A percentile compares a stretch with the other conserved stretches of the same genome.
phyloP scores from a whole-genome alignment of 2,113 vertebrate species.

The Nycticryphes semicollaris region DNA sequence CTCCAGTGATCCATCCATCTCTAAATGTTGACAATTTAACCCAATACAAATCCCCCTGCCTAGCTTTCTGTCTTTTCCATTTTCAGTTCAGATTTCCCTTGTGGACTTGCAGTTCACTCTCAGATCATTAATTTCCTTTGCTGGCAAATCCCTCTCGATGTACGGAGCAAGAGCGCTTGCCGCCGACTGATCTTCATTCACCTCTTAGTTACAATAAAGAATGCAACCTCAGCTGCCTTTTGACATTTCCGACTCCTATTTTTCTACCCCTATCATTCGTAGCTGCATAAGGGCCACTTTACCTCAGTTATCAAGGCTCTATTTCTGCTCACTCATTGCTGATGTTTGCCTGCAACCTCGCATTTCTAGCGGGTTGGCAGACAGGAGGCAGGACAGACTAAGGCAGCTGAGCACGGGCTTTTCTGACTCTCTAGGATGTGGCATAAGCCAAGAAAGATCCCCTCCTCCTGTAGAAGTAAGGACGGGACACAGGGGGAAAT shows the following conservation, averaged over 20 bases:
- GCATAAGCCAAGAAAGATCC: conserved; percentile 38
- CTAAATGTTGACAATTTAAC: conserved; percentile 52
- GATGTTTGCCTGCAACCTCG: conserved; percentile 18
- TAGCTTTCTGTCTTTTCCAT: conserved; percentile 50
- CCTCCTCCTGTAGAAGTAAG: conserved; percentile 13
- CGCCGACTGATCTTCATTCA: conserved; percentile 29
- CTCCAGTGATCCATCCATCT: conserved; percentile 28
- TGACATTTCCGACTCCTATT: neutral
- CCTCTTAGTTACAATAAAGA: conserved; percentile 39
- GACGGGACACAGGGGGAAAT: rapidly evolving
- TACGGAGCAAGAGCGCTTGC: neutral
- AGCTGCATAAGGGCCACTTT: neutral
- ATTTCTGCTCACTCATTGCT: neutral
- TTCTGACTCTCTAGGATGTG: conserved; percentile 40
- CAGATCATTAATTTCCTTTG: conserved; percentile 57
- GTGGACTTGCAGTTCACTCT: conserved; percentile 12
- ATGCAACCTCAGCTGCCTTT: conserved; percentile 39
- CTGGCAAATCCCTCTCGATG: conserved; percentile 52
- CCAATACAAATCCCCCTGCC: neutral
- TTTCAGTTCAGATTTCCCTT: conserved; percentile 39
- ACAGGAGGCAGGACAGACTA: neutral
- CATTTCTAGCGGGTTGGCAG: conserved; percentile 7
- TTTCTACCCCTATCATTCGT: neutral
- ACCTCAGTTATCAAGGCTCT: neutral
- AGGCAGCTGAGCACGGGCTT: neutral